Evolutionary conservation across 2,888 invertebrate species (phyloP).

Genomic region (Axea sp.): DNA sequence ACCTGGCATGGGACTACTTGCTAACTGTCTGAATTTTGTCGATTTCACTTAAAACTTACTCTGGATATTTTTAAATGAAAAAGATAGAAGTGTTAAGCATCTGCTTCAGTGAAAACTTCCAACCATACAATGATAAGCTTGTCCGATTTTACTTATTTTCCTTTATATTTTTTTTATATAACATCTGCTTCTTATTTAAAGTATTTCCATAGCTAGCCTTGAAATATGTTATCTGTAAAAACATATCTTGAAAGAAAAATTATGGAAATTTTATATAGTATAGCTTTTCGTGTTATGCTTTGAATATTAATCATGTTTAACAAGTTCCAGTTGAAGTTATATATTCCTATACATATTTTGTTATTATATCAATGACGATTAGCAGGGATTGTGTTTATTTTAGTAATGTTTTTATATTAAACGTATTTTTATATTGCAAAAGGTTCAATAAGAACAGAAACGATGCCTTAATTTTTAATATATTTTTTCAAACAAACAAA

Average conservation of each 20-base stretch:
- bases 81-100: conserved; percentile 23
- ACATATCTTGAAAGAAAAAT: conserved; percentile 24
- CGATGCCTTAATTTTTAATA: too few species aligned
- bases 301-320: conserved; percentile 5
- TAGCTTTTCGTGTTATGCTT: not conserved
- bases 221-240: conserved; percentile 30
- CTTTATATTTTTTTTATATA: not conserved
- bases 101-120: conserved; percentile 5
- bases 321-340: not conserved
- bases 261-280: conserved; percentile 4
- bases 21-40: conserved; percentile 28
- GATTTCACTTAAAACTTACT: conserved; percentile 26
- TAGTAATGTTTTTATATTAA: too few species aligned
- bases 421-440: too few species aligned
- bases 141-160: conserved; percentile 11
- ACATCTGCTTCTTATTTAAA: conserved; percentile 32
- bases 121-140: conserved; percentile 16
- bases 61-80: conserved; percentile 26
- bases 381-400: too few species aligned
- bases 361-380: too few species aligned
- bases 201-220: conserved; percentile 16
- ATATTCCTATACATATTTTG: too few species aligned
- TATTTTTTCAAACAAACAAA: too few species aligned
- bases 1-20: conserved; percentile 40
- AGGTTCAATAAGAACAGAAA: too few species aligned